Base-by-base conservation (phyloP, 2,797 vertebrate species). In the Rhinichthys osculus region DNA sequence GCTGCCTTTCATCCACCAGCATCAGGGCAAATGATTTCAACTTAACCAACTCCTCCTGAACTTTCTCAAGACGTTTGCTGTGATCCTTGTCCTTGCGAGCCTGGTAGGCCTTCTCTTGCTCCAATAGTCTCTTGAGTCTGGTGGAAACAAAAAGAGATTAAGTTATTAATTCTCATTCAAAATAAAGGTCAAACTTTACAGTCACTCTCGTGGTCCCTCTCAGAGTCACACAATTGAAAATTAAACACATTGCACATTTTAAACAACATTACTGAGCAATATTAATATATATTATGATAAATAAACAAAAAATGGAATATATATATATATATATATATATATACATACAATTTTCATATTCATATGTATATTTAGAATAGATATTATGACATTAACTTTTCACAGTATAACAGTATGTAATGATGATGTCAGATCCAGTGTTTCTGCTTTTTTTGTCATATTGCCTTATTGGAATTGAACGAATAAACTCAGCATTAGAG, bases 1-100 rank as follows among this genome's bases (percentile, higher is more conserved):
- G 96, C 93, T 99, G 98, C 88, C 97, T 95, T 91, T 99, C 98
- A 78, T 99, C 98, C 84, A 98, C 97, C 93, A 99, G 93, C 97
- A 98, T 97, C 91, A 99, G 96, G 84, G 97, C 96, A 85, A 99
- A 98, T 50, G 97, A 98, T 92, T 97, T 97, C 19, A 99, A 96
- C 90, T 98, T 97, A 5, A 97, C 96, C 85, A 99, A 93, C 91
- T 99, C 98, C 7, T 96, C 96, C 89, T 96, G 90, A 80, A 98
- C 92, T 92, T 97, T 98, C 90, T 94, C 97, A 84, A 98, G 94
- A 72, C 95, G 93, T 90, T 95, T 96, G 84, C 93, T 94, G 84
- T 99, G 96, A 66, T 99, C 97, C 86, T 97, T 97, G 89, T 99
- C 98, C 88, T 98, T 97, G 50, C 95, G 96, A 5, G 95, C 95